phyloP scores from a whole-genome alignment of 2,888 invertebrate species.

The Ommatoiulus sabulosus region DNA sequence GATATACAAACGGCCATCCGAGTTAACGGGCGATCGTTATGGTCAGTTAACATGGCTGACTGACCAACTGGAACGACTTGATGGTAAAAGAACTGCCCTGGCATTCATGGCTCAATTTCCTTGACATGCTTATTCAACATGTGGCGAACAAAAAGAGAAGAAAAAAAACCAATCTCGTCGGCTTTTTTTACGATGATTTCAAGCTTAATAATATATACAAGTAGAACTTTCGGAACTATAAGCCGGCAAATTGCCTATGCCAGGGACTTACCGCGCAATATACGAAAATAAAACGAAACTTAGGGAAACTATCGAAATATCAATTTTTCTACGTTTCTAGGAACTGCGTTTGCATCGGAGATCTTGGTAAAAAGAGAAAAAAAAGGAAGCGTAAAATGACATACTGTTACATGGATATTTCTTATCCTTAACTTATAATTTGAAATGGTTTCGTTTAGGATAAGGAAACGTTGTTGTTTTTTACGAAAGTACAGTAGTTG shows the following conservation, averaged over 20 bases:
- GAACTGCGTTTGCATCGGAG: not conserved
- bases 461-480: too few relatives aligned
- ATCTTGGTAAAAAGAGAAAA: not conserved
- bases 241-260: not conserved
- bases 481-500: too few relatives aligned
- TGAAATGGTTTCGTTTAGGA: not conserved
- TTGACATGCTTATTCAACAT: constrained; percentile 36
- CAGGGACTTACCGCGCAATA: not conserved
- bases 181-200: constrained; percentile 11
- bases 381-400: not conserved
- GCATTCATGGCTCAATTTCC: constrained; percentile 43
- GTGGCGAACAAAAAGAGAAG: constrained; percentile 17
- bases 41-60: constrained; percentile 43
- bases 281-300: not conserved
- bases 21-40: constrained; percentile 43
- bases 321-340: not conserved
- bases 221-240: not conserved
- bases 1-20: constrained; percentile 23
- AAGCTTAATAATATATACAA: constrained; percentile 10
- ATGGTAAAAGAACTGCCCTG: constrained; percentile 29
- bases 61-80: constrained; percentile 35
- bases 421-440: not conserved
- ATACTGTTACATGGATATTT: not conserved
- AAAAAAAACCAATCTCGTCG: not conserved
- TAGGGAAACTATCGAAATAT: not conserved